Percentiles rank a stretch among this genome's conserved stretches.
Conservation (phyloP, 2,113 vertebrate species). For the Herpailurus yagouaroundi region DNA sequence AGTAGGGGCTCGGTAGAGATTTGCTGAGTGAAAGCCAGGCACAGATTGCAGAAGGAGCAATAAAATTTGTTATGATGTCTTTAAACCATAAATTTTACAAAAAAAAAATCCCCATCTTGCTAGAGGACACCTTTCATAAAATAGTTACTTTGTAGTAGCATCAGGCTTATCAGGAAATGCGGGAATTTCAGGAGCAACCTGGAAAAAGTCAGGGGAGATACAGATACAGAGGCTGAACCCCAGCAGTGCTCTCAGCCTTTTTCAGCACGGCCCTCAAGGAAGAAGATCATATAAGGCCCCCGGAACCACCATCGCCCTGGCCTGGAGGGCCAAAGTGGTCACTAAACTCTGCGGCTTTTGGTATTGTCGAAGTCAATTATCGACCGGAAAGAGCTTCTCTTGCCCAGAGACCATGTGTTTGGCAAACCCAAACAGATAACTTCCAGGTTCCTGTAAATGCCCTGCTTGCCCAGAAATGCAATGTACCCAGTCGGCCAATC, state of each 20-base stretch:
- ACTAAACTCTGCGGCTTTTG: background rate
- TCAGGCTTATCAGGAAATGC: background rate
- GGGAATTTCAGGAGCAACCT: background rate
- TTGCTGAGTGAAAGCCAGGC: background rate
- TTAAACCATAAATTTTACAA: accelerated
- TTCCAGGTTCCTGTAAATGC: background rate
- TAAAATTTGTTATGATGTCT: background rate
- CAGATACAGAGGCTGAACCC: background rate
- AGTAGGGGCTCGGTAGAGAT: background rate
- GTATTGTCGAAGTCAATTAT: background rate
- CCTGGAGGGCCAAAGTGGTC: too few relatives aligned
- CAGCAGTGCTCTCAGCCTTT: accelerated
- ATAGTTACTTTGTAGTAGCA: background rate
- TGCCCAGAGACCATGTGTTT: background rate
- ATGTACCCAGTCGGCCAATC: background rate
- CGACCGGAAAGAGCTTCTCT: background rate
- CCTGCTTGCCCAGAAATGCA: background rate
- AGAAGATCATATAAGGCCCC: accelerated
- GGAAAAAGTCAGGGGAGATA: background rate
- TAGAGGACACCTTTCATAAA: background rate
- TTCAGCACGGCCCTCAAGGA: background rate
- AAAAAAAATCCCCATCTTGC: background rate
- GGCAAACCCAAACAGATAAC: background rate
- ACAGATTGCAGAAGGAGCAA: background rate
- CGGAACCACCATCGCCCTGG: accelerated